Conservation (phyloP, 2,113 vertebrate species). For the Psittacula cyanocephala region DNA sequence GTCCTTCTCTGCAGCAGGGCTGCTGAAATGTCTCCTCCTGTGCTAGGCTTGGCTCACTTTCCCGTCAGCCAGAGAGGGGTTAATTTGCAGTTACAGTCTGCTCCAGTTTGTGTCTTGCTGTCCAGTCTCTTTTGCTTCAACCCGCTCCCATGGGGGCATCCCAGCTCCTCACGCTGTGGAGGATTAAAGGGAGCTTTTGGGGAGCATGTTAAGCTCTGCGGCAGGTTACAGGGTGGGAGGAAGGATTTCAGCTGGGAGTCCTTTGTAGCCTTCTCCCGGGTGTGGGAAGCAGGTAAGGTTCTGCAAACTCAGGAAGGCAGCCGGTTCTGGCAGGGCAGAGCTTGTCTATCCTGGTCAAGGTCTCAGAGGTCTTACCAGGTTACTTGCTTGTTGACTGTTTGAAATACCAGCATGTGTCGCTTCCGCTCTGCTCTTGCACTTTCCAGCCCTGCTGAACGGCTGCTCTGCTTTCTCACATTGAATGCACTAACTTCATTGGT, state of each 20-base stretch:
- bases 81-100: neutral
- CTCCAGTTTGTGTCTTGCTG: neutral
- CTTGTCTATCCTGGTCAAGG: conserved; percentile 44
- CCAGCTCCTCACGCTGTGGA: neutral
- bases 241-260: neutral
- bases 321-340: conserved; percentile 44
- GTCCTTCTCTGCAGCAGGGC: neutral
- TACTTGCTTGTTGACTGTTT: conserved; percentile 40
- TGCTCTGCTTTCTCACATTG: neutral
- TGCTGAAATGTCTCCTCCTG: neutral
- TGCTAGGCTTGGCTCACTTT: neutral
- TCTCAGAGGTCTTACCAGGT: conserved; percentile 55
- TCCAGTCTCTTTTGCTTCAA: neutral
- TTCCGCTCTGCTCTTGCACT: neutral
- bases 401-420: conserved; percentile 19
- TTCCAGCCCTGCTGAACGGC: neutral
- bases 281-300: neutral
- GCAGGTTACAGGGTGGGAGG: neutral
- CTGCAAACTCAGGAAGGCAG: conserved; percentile 2
- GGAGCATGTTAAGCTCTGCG: fast-evolving
- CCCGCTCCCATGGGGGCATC: neutral
- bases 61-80: neutral
- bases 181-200: neutral
- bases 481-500: neutral
- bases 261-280: neutral